Percentiles rank a stretch among this genome's conserved stretches.
Conservation (phyloP, 1,140 invertebrate genomes). For the Leptinotarsa texana region DNA sequence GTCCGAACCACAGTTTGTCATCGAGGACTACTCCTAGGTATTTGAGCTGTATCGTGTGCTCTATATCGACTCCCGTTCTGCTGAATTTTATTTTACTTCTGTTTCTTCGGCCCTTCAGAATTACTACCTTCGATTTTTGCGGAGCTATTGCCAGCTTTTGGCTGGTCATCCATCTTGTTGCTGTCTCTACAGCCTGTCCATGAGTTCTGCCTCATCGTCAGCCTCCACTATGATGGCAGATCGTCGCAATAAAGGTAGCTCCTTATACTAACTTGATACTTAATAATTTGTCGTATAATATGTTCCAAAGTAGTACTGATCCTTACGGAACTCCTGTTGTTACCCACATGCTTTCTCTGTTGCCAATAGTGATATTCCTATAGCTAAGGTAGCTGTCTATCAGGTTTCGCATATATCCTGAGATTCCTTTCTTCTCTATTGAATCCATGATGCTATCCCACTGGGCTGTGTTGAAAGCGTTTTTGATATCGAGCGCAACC, state of each 20-base stretch:
- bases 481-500: conserved; percentile 56
- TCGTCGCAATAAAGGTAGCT: not conserved
- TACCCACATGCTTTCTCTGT: conserved; percentile 20
- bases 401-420: conserved; percentile 41
- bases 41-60: not conserved
- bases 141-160: conserved; percentile 5
- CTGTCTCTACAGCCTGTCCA: not conserved
- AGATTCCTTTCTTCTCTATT: conserved; percentile 34
- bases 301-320: not conserved
- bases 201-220: not conserved
- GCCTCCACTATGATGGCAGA: conserved; percentile 9
- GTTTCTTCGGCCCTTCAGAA: conserved; percentile 15
- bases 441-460: conserved; percentile 45
- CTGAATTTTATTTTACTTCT: not conserved
- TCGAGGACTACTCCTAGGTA: conserved; percentile 31
- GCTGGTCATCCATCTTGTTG: conserved; percentile 1
- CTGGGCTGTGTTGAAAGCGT: conserved; percentile 55
- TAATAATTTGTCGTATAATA: not conserved
- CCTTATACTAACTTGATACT: not conserved
- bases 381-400: conserved; percentile 50
- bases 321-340: conserved; percentile 3
- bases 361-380: conserved; percentile 38
- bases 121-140: conserved; percentile 25
- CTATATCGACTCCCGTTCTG: not conserved
- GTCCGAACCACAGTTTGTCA: conserved; percentile 7